Evolutionary conservation across 2,113 vertebrate genomes (phyloP).

Genomic region (Sterrhoptilus dennistouni): DNA sequence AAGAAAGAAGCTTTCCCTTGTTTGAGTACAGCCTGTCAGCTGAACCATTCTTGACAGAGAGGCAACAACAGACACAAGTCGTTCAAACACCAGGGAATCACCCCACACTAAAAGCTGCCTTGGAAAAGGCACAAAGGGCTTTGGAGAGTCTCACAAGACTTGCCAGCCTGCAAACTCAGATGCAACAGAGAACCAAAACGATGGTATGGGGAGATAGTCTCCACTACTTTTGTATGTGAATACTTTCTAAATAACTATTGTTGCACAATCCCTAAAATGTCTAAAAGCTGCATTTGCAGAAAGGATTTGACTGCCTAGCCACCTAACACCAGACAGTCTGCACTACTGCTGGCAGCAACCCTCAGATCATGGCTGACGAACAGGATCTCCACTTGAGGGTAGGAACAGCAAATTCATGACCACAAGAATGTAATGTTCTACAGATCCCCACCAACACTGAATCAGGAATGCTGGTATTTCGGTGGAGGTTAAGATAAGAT

Average conservation of each 20-base stretch:
- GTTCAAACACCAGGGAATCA: neutral
- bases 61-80: neutral
- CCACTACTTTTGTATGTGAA: neutral
- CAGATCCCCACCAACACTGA: neutral
- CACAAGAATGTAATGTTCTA: neutral
- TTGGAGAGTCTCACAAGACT: neutral
- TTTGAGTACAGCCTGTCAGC: neutral
- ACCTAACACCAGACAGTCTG: neutral
- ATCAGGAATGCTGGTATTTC: neutral
- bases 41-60: neutral
- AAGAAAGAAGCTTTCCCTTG: neutral
- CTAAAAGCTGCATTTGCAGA: neutral
- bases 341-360: neutral
- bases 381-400: neutral
- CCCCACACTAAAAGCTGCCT: neutral
- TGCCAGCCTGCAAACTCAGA: neutral
- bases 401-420: neutral
- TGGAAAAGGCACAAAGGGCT: neutral
- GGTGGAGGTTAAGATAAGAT: neutral
- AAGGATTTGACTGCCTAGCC: neutral
- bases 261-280: neutral
- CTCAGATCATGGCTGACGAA: rapidly evolving
- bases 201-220: rapidly evolving
- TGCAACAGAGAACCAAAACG: neutral
- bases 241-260: neutral